These are phyloP conservation scores for Semnopithecus entellus DNA, from an alignment of 2,113 vertebrate species.

Conservation along the genomic window DNA sequence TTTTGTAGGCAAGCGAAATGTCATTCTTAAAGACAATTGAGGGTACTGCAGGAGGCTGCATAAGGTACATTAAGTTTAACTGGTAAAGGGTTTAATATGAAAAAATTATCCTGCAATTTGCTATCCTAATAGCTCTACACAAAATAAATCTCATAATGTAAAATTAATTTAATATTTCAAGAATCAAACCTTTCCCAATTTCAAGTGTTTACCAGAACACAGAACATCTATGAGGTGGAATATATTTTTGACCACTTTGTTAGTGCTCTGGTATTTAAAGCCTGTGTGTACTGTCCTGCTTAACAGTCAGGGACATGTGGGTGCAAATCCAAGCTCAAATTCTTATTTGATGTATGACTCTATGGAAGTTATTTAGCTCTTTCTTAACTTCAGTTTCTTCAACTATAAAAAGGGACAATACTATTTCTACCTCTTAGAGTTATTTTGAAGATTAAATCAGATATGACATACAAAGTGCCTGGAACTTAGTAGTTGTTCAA, in stretches of 20 bases:
- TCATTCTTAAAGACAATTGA: neutral
- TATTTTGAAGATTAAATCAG: neutral
- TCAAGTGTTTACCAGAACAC: neutral
- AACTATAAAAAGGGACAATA: neutral
- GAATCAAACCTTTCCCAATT: neutral
- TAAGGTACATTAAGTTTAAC: neutral
- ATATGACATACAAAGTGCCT: neutral
- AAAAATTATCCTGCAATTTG: neutral
- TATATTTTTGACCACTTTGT: neutral
- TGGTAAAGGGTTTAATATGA: neutral
- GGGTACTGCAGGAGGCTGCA: neutral
- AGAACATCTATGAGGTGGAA: neutral
- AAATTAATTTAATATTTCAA: neutral
- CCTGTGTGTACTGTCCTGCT: neutral
- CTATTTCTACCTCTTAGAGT: neutral
- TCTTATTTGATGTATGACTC: neutral
- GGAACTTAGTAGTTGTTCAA: neutral
- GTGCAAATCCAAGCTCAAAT: neutral
- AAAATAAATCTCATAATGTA: neutral
- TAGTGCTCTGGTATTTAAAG: neutral
- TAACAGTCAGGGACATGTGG: neutral
- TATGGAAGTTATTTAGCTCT: neutral
- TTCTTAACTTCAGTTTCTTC: neutral
- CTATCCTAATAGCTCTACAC: neutral
- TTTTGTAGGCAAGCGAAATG: neutral